Evolutionary conservation across 1,140 invertebrate genomes (phyloP).

Genomic region (Heliconius nattereri): DNA sequence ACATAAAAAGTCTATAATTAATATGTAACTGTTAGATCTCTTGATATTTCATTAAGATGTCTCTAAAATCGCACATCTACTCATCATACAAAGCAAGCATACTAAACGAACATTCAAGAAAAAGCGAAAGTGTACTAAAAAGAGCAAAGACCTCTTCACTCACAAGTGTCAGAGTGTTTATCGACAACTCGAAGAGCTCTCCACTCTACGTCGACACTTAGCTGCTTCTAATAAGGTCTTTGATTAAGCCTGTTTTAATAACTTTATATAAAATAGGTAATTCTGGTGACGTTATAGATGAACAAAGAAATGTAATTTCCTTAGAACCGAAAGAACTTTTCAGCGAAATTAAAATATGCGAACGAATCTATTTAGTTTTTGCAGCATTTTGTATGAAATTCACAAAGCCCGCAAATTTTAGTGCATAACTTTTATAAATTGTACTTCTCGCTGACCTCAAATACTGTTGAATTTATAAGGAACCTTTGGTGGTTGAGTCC

Average conservation of each 20-base stretch:
- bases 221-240: neutral
- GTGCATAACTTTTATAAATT: no score
- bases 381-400: no score
- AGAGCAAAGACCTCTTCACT: constrained; percentile 29
- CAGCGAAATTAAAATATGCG: no score
- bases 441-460: no score
- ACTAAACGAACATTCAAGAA: constrained; percentile 17
- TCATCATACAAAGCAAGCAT: constrained; percentile 15
- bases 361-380: no score
- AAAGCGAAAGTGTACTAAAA: constrained; percentile 21
- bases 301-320: no score
- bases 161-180: constrained; percentile 37
- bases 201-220: constrained; percentile 1
- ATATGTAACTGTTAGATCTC: neutral
- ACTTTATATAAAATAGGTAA: neutral
- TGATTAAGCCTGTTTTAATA: neutral
- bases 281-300: neutral
- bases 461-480: no score
- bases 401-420: no score
- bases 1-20: neutral
- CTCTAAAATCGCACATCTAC: constrained; percentile 8
- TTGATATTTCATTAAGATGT: neutral
- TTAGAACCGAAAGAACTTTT: no score
- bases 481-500: no score
- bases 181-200: constrained; percentile 38